Percentiles rank a stretch among this genome's conserved stretches.
phyloP scores from a whole-genome alignment of 2,888 invertebrate genomes.

The Rhingia campestris region DNA sequence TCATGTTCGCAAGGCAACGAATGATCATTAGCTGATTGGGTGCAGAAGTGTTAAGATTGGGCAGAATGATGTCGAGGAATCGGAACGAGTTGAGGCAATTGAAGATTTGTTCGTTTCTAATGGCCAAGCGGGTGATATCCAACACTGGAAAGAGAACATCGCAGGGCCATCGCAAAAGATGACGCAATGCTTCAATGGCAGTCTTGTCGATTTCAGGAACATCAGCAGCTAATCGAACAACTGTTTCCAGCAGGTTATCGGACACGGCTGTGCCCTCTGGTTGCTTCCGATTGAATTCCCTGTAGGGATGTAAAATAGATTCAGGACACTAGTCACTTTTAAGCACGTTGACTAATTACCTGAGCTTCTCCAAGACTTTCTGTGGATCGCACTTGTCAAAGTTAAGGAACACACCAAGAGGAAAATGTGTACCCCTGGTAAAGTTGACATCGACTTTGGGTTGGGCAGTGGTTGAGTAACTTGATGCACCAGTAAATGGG shows the following conservation, averaged over 20 bases:
- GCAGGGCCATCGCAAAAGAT: constrained; percentile 81
- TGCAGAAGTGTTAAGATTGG: constrained; percentile 82
- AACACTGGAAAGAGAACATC: constrained; percentile 94
- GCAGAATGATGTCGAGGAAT: constrained; percentile 82
- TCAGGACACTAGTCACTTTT: neutral
- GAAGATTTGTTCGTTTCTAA: constrained; percentile 88
- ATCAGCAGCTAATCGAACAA: constrained; percentile 86
- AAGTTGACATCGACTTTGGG: constrained; percentile 78
- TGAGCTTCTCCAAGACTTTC: constrained; percentile 89
- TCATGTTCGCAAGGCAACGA: constrained; percentile 92
- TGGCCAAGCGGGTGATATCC: constrained; percentile 92
- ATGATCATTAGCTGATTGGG: constrained; percentile 91
- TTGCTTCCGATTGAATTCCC: constrained; percentile 88
- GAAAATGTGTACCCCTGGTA: constrained; percentile 80
- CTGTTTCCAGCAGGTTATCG: constrained; percentile 79
- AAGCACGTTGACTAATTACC: constrained; percentile 74
- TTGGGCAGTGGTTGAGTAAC: constrained; percentile 86
- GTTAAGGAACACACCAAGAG: constrained; percentile 84
- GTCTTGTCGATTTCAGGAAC: constrained; percentile 80
- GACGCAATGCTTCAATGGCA: constrained; percentile 80
- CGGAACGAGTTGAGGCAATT: constrained; percentile 83
- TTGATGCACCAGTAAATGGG: constrained; percentile 88
- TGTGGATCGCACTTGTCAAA: constrained; percentile 91
- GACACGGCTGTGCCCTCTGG: constrained; percentile 71
- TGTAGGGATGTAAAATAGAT: constrained; percentile 75